Evolutionary conservation across 2,888 invertebrate species (phyloP).

Genomic region (Trachelus iudaicus): DNA sequence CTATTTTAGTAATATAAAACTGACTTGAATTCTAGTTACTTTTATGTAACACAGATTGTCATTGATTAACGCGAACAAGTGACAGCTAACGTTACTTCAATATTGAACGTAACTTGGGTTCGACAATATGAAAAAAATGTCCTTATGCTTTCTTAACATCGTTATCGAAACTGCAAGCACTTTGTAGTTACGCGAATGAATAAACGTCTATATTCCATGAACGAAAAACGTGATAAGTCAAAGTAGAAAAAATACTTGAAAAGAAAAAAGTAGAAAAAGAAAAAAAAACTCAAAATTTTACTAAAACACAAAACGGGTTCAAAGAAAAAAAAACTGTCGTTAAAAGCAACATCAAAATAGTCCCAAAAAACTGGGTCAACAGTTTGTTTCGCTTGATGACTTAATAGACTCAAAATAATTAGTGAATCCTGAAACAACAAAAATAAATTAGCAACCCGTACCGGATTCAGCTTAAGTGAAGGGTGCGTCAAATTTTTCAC

Average conservation of each 20-base stretch:
- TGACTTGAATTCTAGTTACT: conserved; percentile 12
- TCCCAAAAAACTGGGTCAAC: not conserved
- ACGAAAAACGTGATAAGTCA: no score
- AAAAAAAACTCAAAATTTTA: no score
- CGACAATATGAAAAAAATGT: not conserved
- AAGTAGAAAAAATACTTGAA: no score
- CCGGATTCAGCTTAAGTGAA: not conserved
- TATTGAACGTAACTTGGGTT: not conserved
- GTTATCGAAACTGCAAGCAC: not conserved
- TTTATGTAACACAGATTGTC: conserved; percentile 15
- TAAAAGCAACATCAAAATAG: not conserved
- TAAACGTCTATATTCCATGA: no score
- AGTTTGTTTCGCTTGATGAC: not conserved
- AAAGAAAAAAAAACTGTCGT: not conserved
- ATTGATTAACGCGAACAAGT: conserved; percentile 19
- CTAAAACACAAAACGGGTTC: no score
- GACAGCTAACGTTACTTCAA: conserved; percentile 18
- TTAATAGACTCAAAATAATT: not conserved
- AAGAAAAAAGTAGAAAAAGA: no score
- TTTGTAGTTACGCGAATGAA: not conserved
- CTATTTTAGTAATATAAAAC: no score
- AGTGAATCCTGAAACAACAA: not conserved
- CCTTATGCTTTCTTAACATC: not conserved
- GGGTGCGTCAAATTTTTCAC: not conserved
- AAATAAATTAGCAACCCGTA: not conserved